Conservation (phyloP, 2,113 vertebrate species). For the Microtus richardsoni region DNA sequence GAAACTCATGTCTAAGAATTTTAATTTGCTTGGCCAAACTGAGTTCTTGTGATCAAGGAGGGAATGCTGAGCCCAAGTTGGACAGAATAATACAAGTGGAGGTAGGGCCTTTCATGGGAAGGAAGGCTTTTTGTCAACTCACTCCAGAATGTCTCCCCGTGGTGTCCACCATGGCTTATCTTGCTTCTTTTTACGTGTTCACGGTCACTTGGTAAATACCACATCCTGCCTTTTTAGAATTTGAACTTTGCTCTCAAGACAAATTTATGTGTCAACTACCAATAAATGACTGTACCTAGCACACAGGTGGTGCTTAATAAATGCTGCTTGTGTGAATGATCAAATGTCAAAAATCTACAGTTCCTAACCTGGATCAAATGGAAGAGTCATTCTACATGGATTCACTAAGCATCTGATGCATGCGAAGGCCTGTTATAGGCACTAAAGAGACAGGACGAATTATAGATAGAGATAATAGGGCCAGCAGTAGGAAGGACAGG, state of each 20-base stretch:
- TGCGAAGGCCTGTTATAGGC: not conserved
- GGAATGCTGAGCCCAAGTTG: not conserved
- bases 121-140: not conserved
- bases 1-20: constrained; percentile 60
- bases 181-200: not conserved
- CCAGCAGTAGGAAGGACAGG: not conserved
- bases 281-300: not conserved
- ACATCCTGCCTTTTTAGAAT: not conserved
- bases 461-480: not conserved
- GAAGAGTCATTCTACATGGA: not conserved
- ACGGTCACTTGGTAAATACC: not conserved
- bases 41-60: constrained; percentile 45
- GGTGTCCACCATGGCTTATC: not conserved
- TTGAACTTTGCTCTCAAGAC: not conserved
- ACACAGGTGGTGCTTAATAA: not conserved
- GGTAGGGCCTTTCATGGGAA: constrained; percentile 6
- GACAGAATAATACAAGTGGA: not conserved
- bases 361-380: not conserved
- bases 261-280: constrained; percentile 1
- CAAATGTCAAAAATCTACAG: not conserved
- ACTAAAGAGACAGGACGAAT: not conserved
- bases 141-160: not conserved
- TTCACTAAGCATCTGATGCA: not conserved
- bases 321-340: not conserved
- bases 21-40: constrained; percentile 43